Conservation (phyloP, 2,888 invertebrate genomes). For the Agrilus mali region DNA sequence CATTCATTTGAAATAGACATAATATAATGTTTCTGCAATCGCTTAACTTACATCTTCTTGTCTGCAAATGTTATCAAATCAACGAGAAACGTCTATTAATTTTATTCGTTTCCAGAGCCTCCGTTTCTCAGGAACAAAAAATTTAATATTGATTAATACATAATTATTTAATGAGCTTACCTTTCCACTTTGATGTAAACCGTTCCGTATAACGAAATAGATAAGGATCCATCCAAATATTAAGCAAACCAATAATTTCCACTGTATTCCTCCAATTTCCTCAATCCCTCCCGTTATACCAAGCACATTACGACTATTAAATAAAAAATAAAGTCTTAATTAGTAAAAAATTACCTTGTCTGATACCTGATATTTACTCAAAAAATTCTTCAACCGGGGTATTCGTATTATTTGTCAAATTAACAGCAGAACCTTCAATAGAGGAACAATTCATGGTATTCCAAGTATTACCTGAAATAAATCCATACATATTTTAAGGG, state of each 20-base stretch:
- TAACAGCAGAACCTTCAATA: neutral
- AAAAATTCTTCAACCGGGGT: slow-evolving; percentile 47
- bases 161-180: slow-evolving; percentile 26
- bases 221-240: slow-evolving; percentile 55
- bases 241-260: slow-evolving; percentile 53
- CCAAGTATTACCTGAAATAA: slow-evolving; percentile 46
- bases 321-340: neutral
- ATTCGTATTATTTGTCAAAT: slow-evolving; percentile 16
- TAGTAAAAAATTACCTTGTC: slow-evolving; percentile 20
- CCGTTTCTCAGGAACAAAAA: too few relatives aligned
- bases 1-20: too few relatives aligned
- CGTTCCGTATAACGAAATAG: slow-evolving; percentile 59
- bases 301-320: slow-evolving; percentile 48
- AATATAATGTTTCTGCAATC: too few relatives aligned
- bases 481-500: neutral
- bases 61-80: too few relatives aligned
- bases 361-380: slow-evolving; percentile 35
- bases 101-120: too few relatives aligned
- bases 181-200: slow-evolving; percentile 64
- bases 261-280: slow-evolving; percentile 50
- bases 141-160: too few relatives aligned
- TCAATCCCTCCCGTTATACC: slow-evolving; percentile 46
- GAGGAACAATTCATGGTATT: slow-evolving; percentile 45
- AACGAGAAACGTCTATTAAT: too few relatives aligned
- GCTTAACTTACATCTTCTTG: too few relatives aligned